phyloP scores from a whole-genome alignment of 2,888 invertebrate genomes.

The Drosophila koepferae region DNA sequence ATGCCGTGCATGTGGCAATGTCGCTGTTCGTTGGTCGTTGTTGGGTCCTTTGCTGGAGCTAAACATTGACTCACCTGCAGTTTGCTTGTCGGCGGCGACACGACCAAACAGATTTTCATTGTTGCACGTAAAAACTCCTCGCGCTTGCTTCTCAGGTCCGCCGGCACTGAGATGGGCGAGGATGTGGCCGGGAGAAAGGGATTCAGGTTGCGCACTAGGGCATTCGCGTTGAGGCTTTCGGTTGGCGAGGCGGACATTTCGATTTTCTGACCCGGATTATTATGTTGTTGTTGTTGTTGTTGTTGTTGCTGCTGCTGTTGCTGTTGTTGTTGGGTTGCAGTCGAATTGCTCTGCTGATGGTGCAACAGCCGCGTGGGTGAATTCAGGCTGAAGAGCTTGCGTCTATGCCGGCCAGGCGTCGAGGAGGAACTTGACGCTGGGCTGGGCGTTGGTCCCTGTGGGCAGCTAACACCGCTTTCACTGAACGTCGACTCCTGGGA shows the following conservation, averaged over 20 bases:
- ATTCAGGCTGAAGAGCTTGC: constrained; percentile 82
- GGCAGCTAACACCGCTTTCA: constrained; percentile 63
- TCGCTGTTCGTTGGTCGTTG: not conserved
- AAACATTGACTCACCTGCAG: constrained; percentile 83
- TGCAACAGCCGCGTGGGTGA: constrained; percentile 79
- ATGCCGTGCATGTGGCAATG: not conserved
- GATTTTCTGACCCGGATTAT: constrained; percentile 30
- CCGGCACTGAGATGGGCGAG: constrained; percentile 66
- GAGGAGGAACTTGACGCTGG: constrained; percentile 76
- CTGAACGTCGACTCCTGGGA: constrained; percentile 81
- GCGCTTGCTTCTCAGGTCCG: constrained; percentile 86
- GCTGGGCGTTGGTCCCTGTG: constrained; percentile 68
- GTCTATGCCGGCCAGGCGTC: constrained; percentile 81
- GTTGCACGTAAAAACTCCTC: constrained; percentile 90
- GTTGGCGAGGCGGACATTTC: constrained; percentile 53
- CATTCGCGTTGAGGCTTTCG: constrained; percentile 63
- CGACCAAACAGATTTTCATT: constrained; percentile 91
- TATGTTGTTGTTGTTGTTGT: constrained; percentile 15
- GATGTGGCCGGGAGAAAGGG: constrained; percentile 78
- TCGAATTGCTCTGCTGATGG: constrained; percentile 37
- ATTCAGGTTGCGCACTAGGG: constrained; percentile 80
- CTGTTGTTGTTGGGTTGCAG: constrained; percentile 17
- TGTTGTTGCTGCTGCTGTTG: constrained; percentile 32
- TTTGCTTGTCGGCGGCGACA: constrained; percentile 88
- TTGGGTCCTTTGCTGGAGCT: constrained; percentile 1